A percentile compares a stretch with the other conserved stretches of the same genome.
These are phyloP conservation scores for Naja naja DNA, from an alignment of 2,113 vertebrate genomes.

Conservation along the genomic window DNA sequence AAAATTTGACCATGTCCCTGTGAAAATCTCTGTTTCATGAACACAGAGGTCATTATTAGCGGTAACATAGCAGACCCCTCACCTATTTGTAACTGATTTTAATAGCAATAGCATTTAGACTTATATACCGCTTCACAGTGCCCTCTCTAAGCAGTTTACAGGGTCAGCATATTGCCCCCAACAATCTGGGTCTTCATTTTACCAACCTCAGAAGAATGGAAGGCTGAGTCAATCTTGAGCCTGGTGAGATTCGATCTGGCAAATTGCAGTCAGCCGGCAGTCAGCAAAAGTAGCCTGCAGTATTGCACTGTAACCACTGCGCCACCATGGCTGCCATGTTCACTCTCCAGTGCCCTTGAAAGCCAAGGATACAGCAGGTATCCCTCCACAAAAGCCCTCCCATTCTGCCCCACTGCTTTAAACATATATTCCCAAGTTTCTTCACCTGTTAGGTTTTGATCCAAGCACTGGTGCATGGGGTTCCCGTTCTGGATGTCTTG, in stretches of 20 bases:
- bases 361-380: not conserved
- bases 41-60: not conserved
- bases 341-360: not conserved
- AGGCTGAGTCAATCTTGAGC: too few species aligned
- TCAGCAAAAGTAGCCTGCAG: too few species aligned
- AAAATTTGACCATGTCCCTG: not conserved
- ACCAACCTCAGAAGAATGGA: too few species aligned
- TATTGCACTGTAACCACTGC: too few species aligned
- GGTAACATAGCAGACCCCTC: not conserved
- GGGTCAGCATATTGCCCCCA: too few species aligned
- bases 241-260: too few species aligned
- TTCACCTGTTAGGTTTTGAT: constrained; percentile 84
- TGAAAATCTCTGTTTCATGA: not conserved
- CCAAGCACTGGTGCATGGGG: constrained; percentile 84
- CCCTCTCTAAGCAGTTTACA: too few species aligned
- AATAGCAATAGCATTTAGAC: too few species aligned
- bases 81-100: not conserved
- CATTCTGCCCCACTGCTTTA: not conserved
- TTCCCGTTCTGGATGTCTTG: constrained; percentile 82
- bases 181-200: too few species aligned
- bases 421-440: not conserved
- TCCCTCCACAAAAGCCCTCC: not conserved
- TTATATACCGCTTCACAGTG: too few species aligned
- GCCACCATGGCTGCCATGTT: not conserved
- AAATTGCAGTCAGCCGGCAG: too few species aligned